phyloP scores from a whole-genome alignment of 2,888 invertebrate species.

The Rhamnusium bicolor region DNA sequence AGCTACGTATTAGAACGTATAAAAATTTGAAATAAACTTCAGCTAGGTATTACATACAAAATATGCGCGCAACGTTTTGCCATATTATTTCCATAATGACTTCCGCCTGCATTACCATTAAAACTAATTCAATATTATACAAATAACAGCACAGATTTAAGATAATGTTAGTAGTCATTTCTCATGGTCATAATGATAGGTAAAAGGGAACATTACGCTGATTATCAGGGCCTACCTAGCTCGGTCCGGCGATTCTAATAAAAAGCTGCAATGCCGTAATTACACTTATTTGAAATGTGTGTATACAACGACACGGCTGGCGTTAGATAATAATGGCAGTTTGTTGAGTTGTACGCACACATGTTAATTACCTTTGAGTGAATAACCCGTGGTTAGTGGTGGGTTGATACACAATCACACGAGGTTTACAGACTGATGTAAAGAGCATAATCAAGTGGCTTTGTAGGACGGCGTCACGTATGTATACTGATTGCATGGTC shows the following conservation, averaged over 20 bases:
- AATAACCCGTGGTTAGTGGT: conserved; percentile 28
- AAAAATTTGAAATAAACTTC: background rate
- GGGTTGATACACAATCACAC: conserved; percentile 20
- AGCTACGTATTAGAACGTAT: background rate
- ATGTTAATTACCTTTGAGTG: conserved; percentile 30
- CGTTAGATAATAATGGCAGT: conserved; percentile 31
- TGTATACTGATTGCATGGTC: background rate
- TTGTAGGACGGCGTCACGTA: conserved; percentile 7
- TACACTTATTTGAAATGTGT: conserved; percentile 30
- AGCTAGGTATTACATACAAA: background rate
- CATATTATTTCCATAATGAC: conserved; percentile 6
- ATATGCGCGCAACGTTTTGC: background rate
- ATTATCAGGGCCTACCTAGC: conserved; percentile 25
- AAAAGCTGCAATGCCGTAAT: conserved; percentile 29
- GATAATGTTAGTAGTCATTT: background rate
- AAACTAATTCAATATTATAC: conserved; percentile 7
- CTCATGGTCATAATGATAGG: conserved; percentile 23
- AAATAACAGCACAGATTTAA: background rate
- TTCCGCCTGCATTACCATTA: background rate
- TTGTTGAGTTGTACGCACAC: conserved; percentile 34
- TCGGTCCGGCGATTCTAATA: conserved; percentile 29
- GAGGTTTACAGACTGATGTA: conserved; percentile 5
- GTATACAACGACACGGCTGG: conserved; percentile 33
- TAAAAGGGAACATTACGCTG: conserved; percentile 30
- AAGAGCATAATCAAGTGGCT: conserved; percentile 25